These are phyloP conservation scores for Meta bourneti DNA, from an alignment of 2,888 invertebrate genomes.

Conservation along the genomic window DNA sequence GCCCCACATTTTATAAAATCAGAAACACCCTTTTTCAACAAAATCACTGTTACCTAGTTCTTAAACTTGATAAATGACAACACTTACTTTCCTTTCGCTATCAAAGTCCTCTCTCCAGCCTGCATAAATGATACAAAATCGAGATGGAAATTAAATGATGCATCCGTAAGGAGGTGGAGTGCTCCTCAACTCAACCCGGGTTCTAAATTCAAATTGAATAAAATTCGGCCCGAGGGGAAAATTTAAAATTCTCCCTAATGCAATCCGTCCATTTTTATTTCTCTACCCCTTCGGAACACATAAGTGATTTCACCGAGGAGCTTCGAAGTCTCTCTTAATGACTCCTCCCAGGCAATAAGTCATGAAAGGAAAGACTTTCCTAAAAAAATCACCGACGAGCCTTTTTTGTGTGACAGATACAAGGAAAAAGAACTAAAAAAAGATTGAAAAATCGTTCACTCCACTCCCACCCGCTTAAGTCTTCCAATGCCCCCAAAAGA, in stretches of 20 bases:
- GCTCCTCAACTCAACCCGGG: background rate
- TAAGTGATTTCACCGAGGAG: conserved; percentile 36
- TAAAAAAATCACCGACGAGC: conserved; percentile 8
- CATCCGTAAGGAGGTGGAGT: background rate
- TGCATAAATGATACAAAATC: background rate
- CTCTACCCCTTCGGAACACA: conserved; percentile 7
- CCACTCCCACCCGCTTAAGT: background rate
- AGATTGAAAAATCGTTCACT: conserved; percentile 61
- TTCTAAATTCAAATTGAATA: conserved; percentile 51
- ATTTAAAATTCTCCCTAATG: conserved; percentile 41
- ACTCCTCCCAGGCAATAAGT: conserved; percentile 23
- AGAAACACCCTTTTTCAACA: background rate
- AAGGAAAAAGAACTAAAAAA: conserved; percentile 8
- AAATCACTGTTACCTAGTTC: background rate
- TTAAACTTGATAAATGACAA: background rate
- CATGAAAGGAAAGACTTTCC: conserved; percentile 1
- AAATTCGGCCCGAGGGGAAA: background rate
- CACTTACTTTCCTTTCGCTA: background rate
- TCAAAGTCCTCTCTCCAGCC: background rate
- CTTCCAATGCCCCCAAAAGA: background rate
- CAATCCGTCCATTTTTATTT: background rate
- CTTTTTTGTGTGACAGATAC: conserved; percentile 25
- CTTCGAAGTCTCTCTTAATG: conserved; percentile 9
- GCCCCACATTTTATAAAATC: background rate
- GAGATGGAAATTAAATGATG: conserved; percentile 19